These are phyloP conservation scores for Euphysa ruthae DNA, from an alignment of 30 jellyfish, hydroid and myxozoan species.

Conservation along the genomic window DNA sequence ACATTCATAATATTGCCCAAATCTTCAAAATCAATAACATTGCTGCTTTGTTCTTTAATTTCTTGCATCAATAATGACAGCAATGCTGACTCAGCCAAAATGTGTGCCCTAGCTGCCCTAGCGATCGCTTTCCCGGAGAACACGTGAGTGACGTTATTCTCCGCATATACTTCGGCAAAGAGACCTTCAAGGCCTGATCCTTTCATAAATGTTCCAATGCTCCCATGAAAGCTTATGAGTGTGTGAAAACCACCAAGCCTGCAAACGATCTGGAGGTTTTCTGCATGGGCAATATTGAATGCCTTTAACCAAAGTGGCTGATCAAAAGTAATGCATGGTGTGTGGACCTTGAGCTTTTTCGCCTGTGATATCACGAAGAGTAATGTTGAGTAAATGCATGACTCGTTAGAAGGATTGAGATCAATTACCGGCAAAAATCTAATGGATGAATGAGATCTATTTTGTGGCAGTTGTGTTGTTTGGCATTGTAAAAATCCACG, in stretches of 20 bases:
- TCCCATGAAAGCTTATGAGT: slow-evolving; percentile 24
- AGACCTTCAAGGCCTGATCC: slow-evolving; percentile 35
- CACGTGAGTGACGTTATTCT: slow-evolving; percentile 7
- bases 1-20: background rate
- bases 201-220: slow-evolving; percentile 27
- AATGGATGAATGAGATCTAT: background rate
- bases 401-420: too few species aligned
- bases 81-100: background rate
- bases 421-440: too few species aligned
- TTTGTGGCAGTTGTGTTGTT: background rate
- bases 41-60: background rate
- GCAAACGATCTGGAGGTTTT: slow-evolving; percentile 25
- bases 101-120: background rate
- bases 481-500: slow-evolving; percentile 11
- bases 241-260: slow-evolving; percentile 41
- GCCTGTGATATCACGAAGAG: slow-evolving; percentile 15
- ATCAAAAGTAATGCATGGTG: slow-evolving; percentile 32
- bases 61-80: background rate
- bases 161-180: slow-evolving; percentile 27
- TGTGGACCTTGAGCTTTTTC: background rate
- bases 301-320: slow-evolving; percentile 48
- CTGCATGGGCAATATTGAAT: background rate
- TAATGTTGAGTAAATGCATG: slow-evolving; percentile 32
- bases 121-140: slow-evolving; percentile 18
- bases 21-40: background rate